Conservation (phyloP, 2,113 vertebrate genomes). For the Athene noctua region DNA sequence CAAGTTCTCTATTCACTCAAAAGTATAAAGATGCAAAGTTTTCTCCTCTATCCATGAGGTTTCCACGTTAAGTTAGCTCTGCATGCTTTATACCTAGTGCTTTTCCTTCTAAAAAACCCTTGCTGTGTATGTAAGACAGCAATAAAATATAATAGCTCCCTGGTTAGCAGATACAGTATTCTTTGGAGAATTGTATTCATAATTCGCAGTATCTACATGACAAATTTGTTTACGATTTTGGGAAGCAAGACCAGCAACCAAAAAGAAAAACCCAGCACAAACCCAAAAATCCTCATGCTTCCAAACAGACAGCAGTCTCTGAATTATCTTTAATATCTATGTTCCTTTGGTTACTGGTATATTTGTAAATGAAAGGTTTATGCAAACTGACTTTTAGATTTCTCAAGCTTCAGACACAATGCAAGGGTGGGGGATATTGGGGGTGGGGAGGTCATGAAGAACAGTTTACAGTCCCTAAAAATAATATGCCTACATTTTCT, state of each 20-base stretch:
- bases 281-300: fast-evolving
- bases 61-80: background rate
- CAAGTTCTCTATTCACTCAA: background rate
- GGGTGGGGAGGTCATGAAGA: background rate
- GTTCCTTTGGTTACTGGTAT: background rate
- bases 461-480: background rate
- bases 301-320: background rate
- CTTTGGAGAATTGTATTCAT: background rate
- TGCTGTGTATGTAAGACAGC: background rate
- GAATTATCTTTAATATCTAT: background rate
- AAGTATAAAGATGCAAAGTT: background rate
- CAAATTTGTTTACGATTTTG: background rate
- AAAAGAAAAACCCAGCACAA: background rate
- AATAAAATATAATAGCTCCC: constrained; percentile 34
- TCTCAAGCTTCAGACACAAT: background rate
- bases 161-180: background rate
- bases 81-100: background rate
- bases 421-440: too few species aligned
- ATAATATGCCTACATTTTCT: background rate
- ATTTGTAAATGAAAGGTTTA: background rate
- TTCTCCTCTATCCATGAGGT: background rate
- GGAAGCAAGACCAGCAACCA: background rate
- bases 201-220: background rate
- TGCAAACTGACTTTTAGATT: background rate
- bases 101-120: background rate